A percentile compares a stretch with the other conserved stretches of the same genome.
These are phyloP conservation scores for Ichneumoninae sp. DNA, from an alignment of 2,888 invertebrate genomes.

Conservation along the genomic window DNA sequence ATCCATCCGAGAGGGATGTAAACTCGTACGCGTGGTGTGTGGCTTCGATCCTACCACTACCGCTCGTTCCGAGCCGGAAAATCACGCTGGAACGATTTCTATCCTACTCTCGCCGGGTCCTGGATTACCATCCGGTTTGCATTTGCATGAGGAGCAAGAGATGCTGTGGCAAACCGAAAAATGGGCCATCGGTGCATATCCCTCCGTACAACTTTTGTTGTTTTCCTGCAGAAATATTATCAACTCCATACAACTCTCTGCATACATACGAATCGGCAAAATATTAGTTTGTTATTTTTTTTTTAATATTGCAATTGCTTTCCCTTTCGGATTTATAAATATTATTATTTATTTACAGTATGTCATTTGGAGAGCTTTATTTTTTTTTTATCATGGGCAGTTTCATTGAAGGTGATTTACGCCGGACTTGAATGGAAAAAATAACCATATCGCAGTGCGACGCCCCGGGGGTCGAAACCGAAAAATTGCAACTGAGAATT, in stretches of 20 bases:
- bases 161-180: neutral
- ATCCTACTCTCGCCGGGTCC: neutral
- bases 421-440: neutral
- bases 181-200: neutral
- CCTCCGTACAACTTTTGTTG: neutral
- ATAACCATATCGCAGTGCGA: neutral
- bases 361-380: neutral
- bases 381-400: neutral
- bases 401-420: neutral
- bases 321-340: neutral
- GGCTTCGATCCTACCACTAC: slow-evolving; percentile 18
- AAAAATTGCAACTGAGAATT: slow-evolving; percentile 43
- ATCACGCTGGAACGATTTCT: slow-evolving; percentile 29
- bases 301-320: neutral
- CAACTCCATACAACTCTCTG: neutral
- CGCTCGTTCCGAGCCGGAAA: slow-evolving; percentile 11
- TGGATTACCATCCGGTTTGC: slow-evolving; percentile 26
- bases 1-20: slow-evolving; percentile 27
- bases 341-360: neutral
- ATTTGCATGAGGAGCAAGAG: slow-evolving; percentile 10
- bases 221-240: neutral
- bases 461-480: neutral
- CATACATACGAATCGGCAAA: neutral
- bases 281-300: neutral
- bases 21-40: slow-evolving; percentile 5